Conservation (phyloP, 2,888 invertebrate genomes). For the Salpingus planirostris region DNA sequence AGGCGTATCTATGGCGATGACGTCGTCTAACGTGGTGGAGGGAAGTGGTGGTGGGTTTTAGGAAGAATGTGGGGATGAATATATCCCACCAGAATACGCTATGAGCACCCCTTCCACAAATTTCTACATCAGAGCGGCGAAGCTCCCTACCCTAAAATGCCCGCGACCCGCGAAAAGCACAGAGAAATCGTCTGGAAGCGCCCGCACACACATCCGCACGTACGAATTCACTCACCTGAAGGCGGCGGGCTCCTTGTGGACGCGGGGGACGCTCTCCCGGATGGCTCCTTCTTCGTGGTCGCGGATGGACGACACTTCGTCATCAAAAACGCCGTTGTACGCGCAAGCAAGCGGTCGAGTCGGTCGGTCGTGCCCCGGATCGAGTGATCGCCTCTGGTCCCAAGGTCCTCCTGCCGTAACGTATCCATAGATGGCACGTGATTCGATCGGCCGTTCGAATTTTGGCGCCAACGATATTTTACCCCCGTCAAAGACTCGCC, state of each 20-base stretch:
- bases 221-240: not conserved
- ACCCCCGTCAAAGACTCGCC: no score
- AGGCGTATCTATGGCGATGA: constrained; percentile 38
- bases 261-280: not conserved
- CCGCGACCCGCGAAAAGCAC: constrained; percentile 36
- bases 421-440: constrained; percentile 33
- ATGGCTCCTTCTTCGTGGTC: constrained; percentile 21
- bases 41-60: constrained; percentile 35
- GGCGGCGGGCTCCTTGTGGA: not conserved
- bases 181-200: constrained; percentile 31
- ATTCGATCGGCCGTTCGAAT: constrained; percentile 19
- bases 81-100: constrained; percentile 43
- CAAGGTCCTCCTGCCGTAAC: constrained; percentile 24
- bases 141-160: constrained; percentile 43
- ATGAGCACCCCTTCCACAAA: constrained; percentile 44
- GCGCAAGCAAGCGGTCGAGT: constrained; percentile 32
- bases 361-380: constrained; percentile 30
- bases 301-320: constrained; percentile 30
- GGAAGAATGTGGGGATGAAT: constrained; percentile 45
- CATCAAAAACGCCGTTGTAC: constrained; percentile 33
- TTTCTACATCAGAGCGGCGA: constrained; percentile 43
- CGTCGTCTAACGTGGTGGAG: constrained; percentile 41
- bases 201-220: not conserved
- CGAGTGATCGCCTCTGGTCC: no score
- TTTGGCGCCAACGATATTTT: constrained; percentile 20